Conservation (phyloP, 1,140 invertebrate species). For the Leptoteleia sp. region DNA sequence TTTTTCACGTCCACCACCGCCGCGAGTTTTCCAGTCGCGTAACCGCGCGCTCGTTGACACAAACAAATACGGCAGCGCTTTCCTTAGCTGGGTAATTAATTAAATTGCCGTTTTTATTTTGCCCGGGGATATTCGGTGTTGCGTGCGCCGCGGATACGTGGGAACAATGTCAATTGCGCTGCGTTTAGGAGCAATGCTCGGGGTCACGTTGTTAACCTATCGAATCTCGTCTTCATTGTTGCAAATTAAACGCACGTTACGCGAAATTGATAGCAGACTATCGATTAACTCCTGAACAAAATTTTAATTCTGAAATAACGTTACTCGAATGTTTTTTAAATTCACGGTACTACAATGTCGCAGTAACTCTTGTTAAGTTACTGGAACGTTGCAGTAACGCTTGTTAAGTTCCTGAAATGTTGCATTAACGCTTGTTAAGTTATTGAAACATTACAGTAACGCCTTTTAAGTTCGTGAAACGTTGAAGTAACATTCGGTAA, state of each 20-base stretch:
- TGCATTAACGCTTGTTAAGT: too few species aligned
- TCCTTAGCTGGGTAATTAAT: constrained; percentile 52
- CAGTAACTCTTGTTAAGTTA: too few species aligned
- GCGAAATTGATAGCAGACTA: too few species aligned
- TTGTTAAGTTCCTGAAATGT: too few species aligned
- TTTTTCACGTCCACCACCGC: constrained; percentile 33
- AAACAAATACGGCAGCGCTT: constrained; percentile 47
- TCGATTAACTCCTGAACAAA: too few species aligned
- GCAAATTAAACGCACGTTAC: constrained; percentile 17
- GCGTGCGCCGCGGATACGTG: constrained; percentile 40
- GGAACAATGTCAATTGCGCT: constrained; percentile 52
- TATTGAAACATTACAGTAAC: too few species aligned
- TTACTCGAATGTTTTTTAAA: too few species aligned
- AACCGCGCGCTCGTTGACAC: constrained; percentile 39
- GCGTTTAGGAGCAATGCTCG: constrained; percentile 37
- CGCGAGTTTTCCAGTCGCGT: constrained; percentile 47
- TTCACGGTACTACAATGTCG: too few species aligned
- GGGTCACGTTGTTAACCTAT: constrained; percentile 35
- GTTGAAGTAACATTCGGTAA: too few species aligned
- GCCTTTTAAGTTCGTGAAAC: too few species aligned
- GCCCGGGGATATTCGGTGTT: constrained; percentile 13
- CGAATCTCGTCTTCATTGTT: constrained; percentile 33
- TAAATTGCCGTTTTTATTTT: constrained; percentile 40
- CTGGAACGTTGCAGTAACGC: too few species aligned
- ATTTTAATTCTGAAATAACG: too few species aligned